These are phyloP conservation scores for Alauda arvensis DNA, from an alignment of 2,797 vertebrate species.

Conservation along the genomic window DNA sequence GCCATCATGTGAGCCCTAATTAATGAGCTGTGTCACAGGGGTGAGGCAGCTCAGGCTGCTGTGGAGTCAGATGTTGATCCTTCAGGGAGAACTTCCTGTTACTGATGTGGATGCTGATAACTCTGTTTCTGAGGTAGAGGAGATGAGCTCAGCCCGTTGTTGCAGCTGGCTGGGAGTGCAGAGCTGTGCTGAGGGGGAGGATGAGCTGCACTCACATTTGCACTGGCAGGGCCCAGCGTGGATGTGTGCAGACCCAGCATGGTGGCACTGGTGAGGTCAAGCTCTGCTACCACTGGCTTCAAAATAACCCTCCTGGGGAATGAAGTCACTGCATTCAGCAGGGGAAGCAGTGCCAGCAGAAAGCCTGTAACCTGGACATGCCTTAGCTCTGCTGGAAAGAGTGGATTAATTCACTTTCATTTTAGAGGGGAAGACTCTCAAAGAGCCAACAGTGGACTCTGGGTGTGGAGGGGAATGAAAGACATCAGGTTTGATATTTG, in stretches of 20 bases:
- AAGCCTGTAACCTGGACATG: fast-evolving
- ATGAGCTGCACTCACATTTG: background rate
- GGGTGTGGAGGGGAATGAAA: background rate
- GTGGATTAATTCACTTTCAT: background rate
- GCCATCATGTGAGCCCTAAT: background rate
- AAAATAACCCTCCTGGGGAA: background rate
- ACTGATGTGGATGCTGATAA: background rate
- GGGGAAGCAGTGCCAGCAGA: fast-evolving
- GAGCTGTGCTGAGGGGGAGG: background rate
- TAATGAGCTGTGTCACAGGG: background rate
- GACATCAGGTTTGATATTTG: background rate
- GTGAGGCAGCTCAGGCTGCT: background rate
- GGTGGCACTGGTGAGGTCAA: background rate
- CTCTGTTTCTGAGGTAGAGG: background rate
- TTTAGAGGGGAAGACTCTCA: background rate
- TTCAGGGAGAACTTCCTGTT: background rate
- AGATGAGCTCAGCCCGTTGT: background rate
- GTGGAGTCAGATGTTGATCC: background rate
- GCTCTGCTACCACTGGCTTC: background rate
- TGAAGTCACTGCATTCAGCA: background rate
- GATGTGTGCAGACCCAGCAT: background rate
- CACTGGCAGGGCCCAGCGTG: background rate
- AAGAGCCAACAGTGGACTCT: background rate
- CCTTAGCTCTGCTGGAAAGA: background rate
- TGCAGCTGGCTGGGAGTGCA: background rate